phyloP scores from a whole-genome alignment of 2,888 invertebrate genomes.

The Odontothrips loti region DNA sequence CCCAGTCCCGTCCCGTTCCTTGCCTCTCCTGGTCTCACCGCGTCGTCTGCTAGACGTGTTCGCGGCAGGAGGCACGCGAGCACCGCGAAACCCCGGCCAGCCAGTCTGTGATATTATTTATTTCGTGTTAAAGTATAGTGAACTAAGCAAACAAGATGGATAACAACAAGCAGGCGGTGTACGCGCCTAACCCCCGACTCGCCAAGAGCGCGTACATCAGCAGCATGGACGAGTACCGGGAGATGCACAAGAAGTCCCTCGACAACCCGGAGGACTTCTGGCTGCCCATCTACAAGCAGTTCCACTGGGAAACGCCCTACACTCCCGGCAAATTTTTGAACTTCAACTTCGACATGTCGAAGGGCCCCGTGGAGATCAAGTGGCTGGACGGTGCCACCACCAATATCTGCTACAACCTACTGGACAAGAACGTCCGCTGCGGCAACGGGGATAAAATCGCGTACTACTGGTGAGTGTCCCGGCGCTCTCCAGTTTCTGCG shows the following conservation, averaged over 20 bases:
- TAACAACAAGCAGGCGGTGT: constrained; percentile 46
- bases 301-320: constrained; percentile 83
- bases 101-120: neutral
- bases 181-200: constrained; percentile 56
- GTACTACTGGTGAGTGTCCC: constrained; percentile 83
- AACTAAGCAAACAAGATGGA: neutral
- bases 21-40: neutral
- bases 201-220: constrained; percentile 61
- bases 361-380: constrained; percentile 85
- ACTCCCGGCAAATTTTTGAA: constrained; percentile 72
- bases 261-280: constrained; percentile 89
- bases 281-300: constrained; percentile 87
- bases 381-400: constrained; percentile 95
- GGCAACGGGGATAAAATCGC: constrained; percentile 88
- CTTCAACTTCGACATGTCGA: constrained; percentile 85
- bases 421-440: constrained; percentile 86
- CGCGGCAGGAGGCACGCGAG: neutral
- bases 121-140: neutral
- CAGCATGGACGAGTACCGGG: constrained; percentile 69
- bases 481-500: neutral
- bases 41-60: neutral
- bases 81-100: too few species aligned
- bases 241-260: constrained; percentile 80
- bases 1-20: neutral
- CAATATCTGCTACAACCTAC: constrained; percentile 91